phyloP scores from a whole-genome alignment of 2,113 vertebrate genomes.

The Chamaetylas fuelleborni region DNA sequence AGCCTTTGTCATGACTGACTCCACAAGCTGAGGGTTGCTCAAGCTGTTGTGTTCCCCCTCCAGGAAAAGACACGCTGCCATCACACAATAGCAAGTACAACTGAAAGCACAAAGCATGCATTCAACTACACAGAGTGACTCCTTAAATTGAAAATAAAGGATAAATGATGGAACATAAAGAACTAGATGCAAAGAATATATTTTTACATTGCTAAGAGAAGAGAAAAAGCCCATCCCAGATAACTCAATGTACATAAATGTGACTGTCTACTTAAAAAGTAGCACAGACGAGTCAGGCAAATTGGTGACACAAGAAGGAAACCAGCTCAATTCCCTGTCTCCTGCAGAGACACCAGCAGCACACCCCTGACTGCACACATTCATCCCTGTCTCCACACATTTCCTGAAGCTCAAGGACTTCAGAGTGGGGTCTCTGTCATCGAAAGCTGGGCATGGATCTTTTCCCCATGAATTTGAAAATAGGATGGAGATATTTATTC shows the following conservation, averaged over 20 bases:
- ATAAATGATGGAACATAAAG: neutral
- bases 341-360: neutral
- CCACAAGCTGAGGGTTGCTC: neutral
- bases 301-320: neutral
- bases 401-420: neutral
- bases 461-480: neutral
- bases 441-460: neutral
- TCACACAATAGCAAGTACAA: neutral
- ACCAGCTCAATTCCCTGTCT: neutral
- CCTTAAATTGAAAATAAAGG: neutral
- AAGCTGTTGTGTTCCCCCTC: neutral
- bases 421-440: neutral
- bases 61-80: neutral
- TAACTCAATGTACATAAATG: neutral
- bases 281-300: neutral
- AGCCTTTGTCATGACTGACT: neutral
- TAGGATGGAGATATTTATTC: neutral
- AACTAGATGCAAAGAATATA: neutral
- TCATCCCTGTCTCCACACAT: neutral
- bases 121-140: neutral
- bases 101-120: neutral
- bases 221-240: neutral
- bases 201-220: neutral
- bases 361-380: neutral
- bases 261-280: neutral